Evolutionary conservation across 64 coral and sea anemone species (phyloP).

Genomic region (Actinia equina): DNA sequence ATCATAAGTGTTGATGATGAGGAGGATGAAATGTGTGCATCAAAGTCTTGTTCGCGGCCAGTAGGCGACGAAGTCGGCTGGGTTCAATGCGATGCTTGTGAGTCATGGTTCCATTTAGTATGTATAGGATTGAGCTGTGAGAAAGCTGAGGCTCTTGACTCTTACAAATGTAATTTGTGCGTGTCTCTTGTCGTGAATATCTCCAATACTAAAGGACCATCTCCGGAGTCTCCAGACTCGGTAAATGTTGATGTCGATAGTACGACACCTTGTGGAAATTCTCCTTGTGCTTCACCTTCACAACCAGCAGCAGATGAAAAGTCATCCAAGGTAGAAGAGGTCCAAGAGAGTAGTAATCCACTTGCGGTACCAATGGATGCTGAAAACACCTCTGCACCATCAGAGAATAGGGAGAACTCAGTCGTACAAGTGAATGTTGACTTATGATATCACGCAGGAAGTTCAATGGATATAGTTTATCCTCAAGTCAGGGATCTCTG

Average conservation of each 20-base stretch:
- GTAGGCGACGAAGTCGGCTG: constrained; percentile 90
- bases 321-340: not conserved
- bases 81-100: constrained; percentile 95
- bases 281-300: constrained; percentile 42
- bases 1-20: constrained; percentile 81
- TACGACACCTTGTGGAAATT: constrained; percentile 64
- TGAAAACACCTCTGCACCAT: not conserved
- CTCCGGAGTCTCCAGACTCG: constrained; percentile 64
- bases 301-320: not conserved
- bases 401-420: not conserved
- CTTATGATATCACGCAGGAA: not conserved
- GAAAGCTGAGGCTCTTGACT: constrained; percentile 82
- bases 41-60: constrained; percentile 64
- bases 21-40: constrained; percentile 81
- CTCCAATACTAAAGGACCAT: constrained; percentile 16
- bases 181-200: constrained; percentile 16
- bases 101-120: constrained; percentile 84
- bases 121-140: constrained; percentile 78
- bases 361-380: not conserved
- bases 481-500: not conserved
- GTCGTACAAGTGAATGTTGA: not conserved
- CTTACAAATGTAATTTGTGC: constrained; percentile 71
- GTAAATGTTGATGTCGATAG: constrained; percentile 87
- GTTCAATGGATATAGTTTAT: not conserved
- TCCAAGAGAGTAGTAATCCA: not conserved